Evolutionary conservation across 1,140 invertebrate genomes (phyloP).

Genomic region (Aphelenchoides fujianensis): DNA sequence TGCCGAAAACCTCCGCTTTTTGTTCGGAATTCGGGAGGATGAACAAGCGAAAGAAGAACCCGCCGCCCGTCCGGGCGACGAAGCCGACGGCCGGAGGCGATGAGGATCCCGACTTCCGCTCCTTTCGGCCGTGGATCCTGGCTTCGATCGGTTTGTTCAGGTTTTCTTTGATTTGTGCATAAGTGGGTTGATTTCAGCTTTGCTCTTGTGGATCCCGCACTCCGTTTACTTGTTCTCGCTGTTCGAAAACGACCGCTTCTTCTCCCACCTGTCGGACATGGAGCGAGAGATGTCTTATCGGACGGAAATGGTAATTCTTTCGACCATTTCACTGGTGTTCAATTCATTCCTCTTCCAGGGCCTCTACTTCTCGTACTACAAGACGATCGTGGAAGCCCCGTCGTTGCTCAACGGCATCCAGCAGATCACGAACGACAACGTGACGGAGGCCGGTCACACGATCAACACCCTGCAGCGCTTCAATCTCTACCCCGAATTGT

Average conservation of each 20-base stretch:
- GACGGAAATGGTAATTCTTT: not conserved
- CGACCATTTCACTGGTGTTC: not conserved
- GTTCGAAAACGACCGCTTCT: conserved; percentile 67
- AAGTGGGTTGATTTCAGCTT: not conserved
- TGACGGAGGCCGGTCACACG: conserved; percentile 75
- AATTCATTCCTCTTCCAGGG: conserved; percentile 70
- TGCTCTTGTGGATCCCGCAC: conserved; percentile 43
- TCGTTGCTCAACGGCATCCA: conserved; percentile 69
- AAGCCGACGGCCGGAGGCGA: not conserved
- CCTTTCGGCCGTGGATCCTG: not conserved
- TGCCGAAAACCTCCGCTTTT: too few species aligned
- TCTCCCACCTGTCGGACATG: conserved; percentile 66
- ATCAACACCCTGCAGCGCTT: conserved; percentile 79
- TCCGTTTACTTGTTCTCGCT: conserved; percentile 57
- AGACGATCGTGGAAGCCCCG: conserved; percentile 73
- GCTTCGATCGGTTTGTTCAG: not conserved
- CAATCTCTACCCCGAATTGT: conserved; percentile 78
- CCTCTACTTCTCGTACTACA: conserved; percentile 82
- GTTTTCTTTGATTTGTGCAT: not conserved
- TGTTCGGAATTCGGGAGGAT: too few species aligned
- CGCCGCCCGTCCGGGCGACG: not conserved
- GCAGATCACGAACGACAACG: conserved; percentile 72
- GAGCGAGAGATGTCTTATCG: conserved; percentile 65
- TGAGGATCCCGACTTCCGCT: not conserved
- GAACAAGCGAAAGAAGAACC: not conserved